Base-by-base conservation (phyloP, 2,888 invertebrate genomes). In the Unio pictorum region DNA sequence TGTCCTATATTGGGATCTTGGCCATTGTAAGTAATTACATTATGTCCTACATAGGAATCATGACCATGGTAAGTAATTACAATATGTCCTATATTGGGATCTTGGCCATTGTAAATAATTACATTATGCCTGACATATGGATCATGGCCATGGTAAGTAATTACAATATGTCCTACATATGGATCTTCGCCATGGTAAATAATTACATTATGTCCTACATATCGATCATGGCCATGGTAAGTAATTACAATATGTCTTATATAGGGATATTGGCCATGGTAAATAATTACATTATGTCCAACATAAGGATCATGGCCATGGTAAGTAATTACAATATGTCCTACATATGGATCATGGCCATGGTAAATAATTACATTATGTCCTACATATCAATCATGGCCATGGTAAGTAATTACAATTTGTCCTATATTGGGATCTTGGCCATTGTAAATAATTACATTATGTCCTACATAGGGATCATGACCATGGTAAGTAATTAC, bases 61-160 rank as follows among this genome's bases (percentile, higher is more conserved):
- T 86, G 45, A 81, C 84, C 26, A 86, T 88, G 85, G 87, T 87
- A 72, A 73, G 79, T 74, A 34, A 11, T 20, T 85, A 82, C 59
- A 71, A 88, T 26, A 84, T 88, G 84, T 86, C 88, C 4, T 88
- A 87, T 72, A 80, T 88, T 56, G 88, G 86, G 8, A 69, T 87
- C 11, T 70, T 86, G 45, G 80, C 84, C 26, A 86, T 88, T 86
- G 88, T 87, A 72, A 73, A 79, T 74, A 34, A 11, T 20, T 85
- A 82, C 59, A 71, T 88, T 26, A 85, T 88, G 84, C 86, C 88
- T 3, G 88, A 88, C 72, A 80, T 87, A 58, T 88, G 86, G 8
- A 69, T 87, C 11, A 69, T 86, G 45, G 80, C 84, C 23, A 86
- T 88, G 86, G 88, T 87, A 72, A 73, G 80, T 74, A 34, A 11